phyloP scores from a whole-genome alignment of 1,140 invertebrate genomes.

The Diachasmimorpha longicaudata region DNA sequence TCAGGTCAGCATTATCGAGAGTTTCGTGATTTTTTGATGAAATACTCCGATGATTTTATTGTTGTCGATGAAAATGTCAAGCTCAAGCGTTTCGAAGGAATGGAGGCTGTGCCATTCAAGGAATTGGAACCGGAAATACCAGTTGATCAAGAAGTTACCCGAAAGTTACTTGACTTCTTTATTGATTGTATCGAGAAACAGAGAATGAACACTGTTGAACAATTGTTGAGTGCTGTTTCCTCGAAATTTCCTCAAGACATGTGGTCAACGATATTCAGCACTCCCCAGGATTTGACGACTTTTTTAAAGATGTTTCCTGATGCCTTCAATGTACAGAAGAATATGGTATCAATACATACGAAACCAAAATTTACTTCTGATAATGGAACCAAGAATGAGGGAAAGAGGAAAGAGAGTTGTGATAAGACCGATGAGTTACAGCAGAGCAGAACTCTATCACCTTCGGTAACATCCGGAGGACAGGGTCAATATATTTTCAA shows the following conservation, averaged over 20 bases:
- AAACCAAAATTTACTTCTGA: conserved; percentile 63
- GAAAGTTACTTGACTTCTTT: conserved; percentile 79
- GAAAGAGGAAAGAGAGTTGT: conserved; percentile 38
- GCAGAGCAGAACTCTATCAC: conserved; percentile 69
- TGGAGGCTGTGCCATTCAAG: conserved; percentile 57
- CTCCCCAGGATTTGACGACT: conserved; percentile 81
- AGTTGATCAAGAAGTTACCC: conserved; percentile 80
- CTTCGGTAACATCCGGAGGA: conserved; percentile 57
- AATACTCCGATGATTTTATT: conserved; percentile 86
- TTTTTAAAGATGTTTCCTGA: conserved; percentile 91
- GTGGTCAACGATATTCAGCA: conserved; percentile 86
- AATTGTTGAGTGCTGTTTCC: conserved; percentile 82
- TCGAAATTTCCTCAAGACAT: conserved; percentile 78
- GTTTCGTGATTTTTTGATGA: conserved; percentile 88
- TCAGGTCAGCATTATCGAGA: conserved; percentile 93
- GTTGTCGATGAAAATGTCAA: conserved; percentile 87
- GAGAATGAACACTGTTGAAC: conserved; percentile 82
- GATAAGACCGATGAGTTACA: conserved; percentile 24
- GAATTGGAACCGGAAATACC: conserved; percentile 73
- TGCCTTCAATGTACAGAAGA: conserved; percentile 87
- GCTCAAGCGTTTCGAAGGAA: conserved; percentile 70
- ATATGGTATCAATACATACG: conserved; percentile 81
- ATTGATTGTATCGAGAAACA: conserved; percentile 78
- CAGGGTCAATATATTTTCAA: conserved; percentile 26
- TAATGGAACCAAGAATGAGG: conserved; percentile 45